A percentile compares a stretch with the other conserved stretches of the same genome.
Conservation (phyloP, 2,797 vertebrate species). For the Falco concolor region DNA sequence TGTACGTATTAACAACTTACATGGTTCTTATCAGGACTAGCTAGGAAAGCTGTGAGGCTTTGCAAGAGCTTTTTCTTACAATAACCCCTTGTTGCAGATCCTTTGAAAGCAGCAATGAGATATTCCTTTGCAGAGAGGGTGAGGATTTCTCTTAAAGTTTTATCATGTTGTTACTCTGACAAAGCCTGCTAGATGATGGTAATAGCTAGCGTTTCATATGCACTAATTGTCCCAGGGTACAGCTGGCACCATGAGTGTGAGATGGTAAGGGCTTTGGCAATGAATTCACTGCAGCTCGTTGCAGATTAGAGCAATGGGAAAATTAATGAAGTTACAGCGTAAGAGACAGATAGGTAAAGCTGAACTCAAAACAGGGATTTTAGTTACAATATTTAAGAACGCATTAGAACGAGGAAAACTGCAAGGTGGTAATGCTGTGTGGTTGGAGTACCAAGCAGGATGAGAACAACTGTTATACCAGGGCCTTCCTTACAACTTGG, state of each 20-base stretch:
- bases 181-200: background rate
- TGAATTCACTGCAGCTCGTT: background rate
- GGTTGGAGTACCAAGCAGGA: background rate
- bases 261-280: background rate
- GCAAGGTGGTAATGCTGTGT: background rate
- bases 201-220: fast-evolving
- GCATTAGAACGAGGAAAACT: background rate
- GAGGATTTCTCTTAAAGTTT: background rate
- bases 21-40: background rate
- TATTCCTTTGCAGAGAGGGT: background rate
- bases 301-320: background rate
- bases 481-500: background rate
- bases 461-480: background rate
- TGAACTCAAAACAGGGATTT: background rate
- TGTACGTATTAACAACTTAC: background rate
- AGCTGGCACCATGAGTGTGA: background rate
- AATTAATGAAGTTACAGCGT: background rate
- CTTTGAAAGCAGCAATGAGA: background rate
- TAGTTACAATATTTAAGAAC: background rate
- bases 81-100: background rate
- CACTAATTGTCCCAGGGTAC: background rate
- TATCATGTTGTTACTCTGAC: background rate
- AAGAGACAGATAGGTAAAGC: background rate
- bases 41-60: background rate
- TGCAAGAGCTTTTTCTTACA: background rate